These are phyloP conservation scores for Macrotis lagotis DNA, from an alignment of 2,113 vertebrate genomes.

Conservation along the genomic window DNA sequence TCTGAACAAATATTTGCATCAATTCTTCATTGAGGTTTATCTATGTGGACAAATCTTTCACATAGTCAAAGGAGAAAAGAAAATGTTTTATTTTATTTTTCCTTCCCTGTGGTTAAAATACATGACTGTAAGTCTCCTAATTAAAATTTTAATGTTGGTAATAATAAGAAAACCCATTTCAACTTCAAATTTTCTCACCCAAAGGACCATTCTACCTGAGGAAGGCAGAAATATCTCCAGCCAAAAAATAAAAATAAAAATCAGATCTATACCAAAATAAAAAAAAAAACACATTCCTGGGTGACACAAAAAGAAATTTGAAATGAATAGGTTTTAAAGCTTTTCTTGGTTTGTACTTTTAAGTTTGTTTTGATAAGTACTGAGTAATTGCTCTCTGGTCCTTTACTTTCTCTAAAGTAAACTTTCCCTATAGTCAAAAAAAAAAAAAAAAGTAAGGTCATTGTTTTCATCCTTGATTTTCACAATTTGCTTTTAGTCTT, in stretches of 20 bases:
- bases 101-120: not conserved
- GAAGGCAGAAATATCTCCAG: not conserved
- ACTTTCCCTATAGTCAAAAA: not conserved
- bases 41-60: no score
- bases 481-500: not conserved
- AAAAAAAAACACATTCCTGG: rapidly evolving
- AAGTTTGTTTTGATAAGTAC: not conserved
- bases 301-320: not conserved
- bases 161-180: not conserved
- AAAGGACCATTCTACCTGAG: not conserved
- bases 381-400: not conserved
- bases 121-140: not conserved
- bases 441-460: not conserved
- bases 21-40: not conserved
- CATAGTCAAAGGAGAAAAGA: not conserved
- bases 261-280: not conserved
- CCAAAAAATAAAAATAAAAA: not conserved
- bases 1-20: not conserved
- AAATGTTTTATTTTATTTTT: not conserved
- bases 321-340: not conserved
- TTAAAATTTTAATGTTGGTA: not conserved
- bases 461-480: not conserved
- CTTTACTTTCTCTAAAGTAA: constrained; percentile 20
- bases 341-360: not conserved
- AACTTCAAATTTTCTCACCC: not conserved